Evolutionary conservation across 64 coral and sea anemone genomes (phyloP).

Genomic region (Actinia tenebrosa): DNA sequence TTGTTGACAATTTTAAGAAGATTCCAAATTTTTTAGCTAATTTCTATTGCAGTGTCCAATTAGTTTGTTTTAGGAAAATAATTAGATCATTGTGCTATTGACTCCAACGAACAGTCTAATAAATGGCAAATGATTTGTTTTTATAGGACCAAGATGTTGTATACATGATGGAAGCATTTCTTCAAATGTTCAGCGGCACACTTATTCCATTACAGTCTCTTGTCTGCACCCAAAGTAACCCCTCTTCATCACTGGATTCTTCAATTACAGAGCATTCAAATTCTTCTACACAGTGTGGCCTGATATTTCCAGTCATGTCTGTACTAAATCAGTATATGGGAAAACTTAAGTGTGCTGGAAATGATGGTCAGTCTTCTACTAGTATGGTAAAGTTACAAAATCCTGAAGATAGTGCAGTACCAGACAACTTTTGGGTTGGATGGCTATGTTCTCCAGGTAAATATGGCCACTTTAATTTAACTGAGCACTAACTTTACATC

Average conservation of each 20-base stretch:
- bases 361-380: not conserved
- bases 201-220: not conserved
- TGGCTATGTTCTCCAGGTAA: constrained; percentile 14
- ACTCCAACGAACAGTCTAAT: no score
- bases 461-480: not conserved
- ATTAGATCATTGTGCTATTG: no score
- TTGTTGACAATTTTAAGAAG: no score
- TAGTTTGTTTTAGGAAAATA: no score
- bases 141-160: not conserved
- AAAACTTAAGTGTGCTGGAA: not conserved
- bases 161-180: not conserved
- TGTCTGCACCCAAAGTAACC: not conserved
- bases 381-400: not conserved
- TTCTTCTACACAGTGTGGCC: not conserved
- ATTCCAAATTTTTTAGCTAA: no score
- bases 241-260: not conserved
- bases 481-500: no score
- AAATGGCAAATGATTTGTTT: not conserved
- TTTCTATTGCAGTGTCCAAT: no score
- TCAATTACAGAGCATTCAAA: not conserved
- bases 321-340: not conserved
- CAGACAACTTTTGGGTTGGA: not conserved
- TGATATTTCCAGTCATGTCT: not conserved
- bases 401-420: not conserved
- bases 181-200: not conserved